Percentiles rank a stretch among this genome's conserved stretches.
phyloP scores from a whole-genome alignment of 2,113 vertebrate species.

The Oryzias celebensis region DNA sequence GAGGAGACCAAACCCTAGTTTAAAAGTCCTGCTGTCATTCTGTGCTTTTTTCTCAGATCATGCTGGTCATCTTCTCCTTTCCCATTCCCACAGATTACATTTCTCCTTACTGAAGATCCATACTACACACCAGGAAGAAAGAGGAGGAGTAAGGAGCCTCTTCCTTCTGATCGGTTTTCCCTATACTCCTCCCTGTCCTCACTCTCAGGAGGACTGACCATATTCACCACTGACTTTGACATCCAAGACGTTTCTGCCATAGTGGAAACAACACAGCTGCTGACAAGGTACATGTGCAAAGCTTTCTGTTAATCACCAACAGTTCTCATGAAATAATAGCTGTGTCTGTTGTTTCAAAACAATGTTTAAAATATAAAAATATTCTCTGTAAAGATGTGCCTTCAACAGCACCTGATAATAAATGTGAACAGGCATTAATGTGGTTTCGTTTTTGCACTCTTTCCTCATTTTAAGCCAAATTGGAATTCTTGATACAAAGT shows the following conservation, averaged over 20 bases:
- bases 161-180: slow-evolving; percentile 80
- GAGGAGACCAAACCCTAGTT: too few species aligned
- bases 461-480: too few species aligned
- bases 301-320: not conserved
- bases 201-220: slow-evolving; percentile 82
- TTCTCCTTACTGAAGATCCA: slow-evolving; percentile 85
- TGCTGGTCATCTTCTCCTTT: not conserved
- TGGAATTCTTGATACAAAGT: too few species aligned
- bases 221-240: slow-evolving; percentile 84
- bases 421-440: too few species aligned
- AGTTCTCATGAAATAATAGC: not conserved
- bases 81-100: slow-evolving; percentile 77
- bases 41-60: not conserved
- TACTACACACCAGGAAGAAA: slow-evolving; percentile 30
- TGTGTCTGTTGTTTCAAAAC: not conserved
- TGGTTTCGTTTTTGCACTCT: too few species aligned
- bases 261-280: slow-evolving; percentile 77
- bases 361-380: too few species aligned
- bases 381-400: too few species aligned
- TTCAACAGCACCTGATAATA: too few species aligned
- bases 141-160: slow-evolving; percentile 60
- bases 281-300: slow-evolving; percentile 66
- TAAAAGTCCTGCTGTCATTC: too few species aligned
- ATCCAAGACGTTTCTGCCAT: slow-evolving; percentile 79
- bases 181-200: slow-evolving; percentile 80